These are phyloP conservation scores for Tursiops truncatus DNA, from an alignment of 2,113 vertebrate species.

Conservation along the genomic window DNA sequence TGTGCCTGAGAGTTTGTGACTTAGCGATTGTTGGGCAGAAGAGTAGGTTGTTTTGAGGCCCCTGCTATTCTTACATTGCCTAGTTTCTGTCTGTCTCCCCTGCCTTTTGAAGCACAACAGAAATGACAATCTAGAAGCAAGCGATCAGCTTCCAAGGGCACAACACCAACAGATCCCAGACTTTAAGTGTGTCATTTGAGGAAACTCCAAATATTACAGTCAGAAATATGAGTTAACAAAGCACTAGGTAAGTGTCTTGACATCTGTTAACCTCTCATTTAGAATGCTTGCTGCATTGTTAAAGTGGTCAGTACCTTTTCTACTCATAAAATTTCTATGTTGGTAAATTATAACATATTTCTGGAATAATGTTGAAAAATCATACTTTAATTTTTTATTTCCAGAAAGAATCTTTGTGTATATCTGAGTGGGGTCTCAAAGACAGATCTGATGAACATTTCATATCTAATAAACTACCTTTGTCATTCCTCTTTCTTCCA, in stretches of 20 bases:
- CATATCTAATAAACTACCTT: not conserved
- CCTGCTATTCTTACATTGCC: not conserved
- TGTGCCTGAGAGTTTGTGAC: slow-evolving; percentile 38
- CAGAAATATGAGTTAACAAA: not conserved
- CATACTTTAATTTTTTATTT: slow-evolving; percentile 1
- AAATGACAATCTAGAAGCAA: not conserved
- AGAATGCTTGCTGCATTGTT: not conserved
- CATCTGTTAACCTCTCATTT: not conserved
- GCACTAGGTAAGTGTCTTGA: slow-evolving; percentile 9
- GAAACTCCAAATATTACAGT: not conserved
- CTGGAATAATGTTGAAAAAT: not conserved
- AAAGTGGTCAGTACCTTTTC: not conserved
- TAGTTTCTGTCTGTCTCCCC: slow-evolving; percentile 23
- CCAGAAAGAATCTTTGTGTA: not conserved
- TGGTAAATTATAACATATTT: not conserved
- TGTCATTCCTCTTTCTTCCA: not conserved
- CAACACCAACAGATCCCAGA: not conserved
- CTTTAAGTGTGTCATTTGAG: not conserved
- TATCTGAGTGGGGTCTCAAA: not conserved
- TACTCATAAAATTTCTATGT: not conserved
- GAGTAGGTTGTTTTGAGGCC: not conserved
- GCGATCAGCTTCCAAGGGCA: not conserved
- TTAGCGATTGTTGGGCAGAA: slow-evolving; percentile 19
- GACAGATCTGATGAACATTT: not conserved
- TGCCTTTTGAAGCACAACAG: not conserved